Base-by-base conservation (phyloP, 2,113 vertebrate genomes). In the Nettapus auritus region DNA sequence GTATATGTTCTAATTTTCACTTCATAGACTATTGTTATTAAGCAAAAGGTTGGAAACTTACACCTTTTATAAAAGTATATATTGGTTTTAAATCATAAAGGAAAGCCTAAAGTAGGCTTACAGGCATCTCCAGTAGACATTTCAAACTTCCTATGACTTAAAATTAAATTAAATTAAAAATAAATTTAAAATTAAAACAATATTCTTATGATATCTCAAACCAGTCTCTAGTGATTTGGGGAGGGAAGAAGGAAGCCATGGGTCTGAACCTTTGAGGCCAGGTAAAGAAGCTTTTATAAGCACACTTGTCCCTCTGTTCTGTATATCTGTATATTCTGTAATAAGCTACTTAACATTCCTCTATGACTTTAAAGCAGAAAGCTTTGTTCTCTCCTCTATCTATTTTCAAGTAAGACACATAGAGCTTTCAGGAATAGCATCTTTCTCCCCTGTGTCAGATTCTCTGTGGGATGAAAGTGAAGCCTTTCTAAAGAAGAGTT, bases 311-410 rank as follows among this genome's bases (percentile, higher is more conserved):
- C 34, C 12, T 88, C 52, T 75, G 4, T 70, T 94, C 88, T 75
- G 20, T 60, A 20, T 88, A 22, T 88, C 60, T 81, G 46, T 48
- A 48, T 48, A 21, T 48, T 48, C 46, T 48, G 64, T 80, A 93
- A 96, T 78, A 90, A 84, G 64, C 73, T 93, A 83, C 48, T 96
- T 94, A 91, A 64, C 64, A 84, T 96, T 97, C 64, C 26, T 87
- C 29, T 42, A 15, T 60, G 69, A 86, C 73, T 75, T 88, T 81
- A 88, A 95, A 94, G 57, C 56, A 70, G 33, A 81, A 88, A 64
- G 50, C 69, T 95, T 95, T 95, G 69, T 94, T 94, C 60, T 89
- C 22, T 66, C 14, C 20, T 66, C 66, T 48, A 5, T 66, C n/a
- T 92, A 25, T 94, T 95, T 93, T 82, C 66, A 83, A 86, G 29